Evolutionary conservation across 2,113 vertebrate species (phyloP), one percentile per base, ranked within the genome.

Genomic region (Pogona vitticeps): DNA sequence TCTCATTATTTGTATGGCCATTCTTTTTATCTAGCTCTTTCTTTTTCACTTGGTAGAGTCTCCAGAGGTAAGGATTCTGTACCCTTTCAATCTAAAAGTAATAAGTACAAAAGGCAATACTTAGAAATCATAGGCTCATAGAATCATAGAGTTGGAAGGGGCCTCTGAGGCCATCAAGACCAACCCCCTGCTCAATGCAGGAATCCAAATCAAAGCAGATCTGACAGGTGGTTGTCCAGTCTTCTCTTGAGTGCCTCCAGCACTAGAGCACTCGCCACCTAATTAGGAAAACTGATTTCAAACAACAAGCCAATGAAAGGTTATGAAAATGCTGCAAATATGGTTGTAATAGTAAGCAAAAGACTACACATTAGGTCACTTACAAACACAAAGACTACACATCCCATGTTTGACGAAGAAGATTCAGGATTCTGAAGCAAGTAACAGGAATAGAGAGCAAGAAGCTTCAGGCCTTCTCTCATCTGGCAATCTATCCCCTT

Each of bases 11-110:
- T 2, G 1, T 18, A 8, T 88, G 85, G 2, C 94, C 88, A 87
- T 98, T 98, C 94, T 98, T 98, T 2, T 18, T 13, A 42, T 97
- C 96, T 84, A 99, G 75, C 1, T 79, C n/a, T 0, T 52, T 95
- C 88, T 98, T 99, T 93, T 95, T 94, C 0, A 97, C 87, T 95
- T 98, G 96, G 87, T 98, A 99, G 3, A 38, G 93, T 72, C 95
- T 95, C 98, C 98, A 99, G 87, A 99, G 96, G 2, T 88, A 73
- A 9, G 46, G 65, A 91, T 98, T 99, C 90, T 99, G 98, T 89
- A 99, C 88, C 83, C 98, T 95, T 89, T 98, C 94, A 79, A 99
- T 98, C 98, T 99, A 94, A 6, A 88, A 92, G 90, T 70, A 92
- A 85, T 85, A 82, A 86, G 91, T 90, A 91, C 2, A 72, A 91